Base-by-base conservation (phyloP, 2,113 vertebrate genomes). In the Dermatemys mawii region DNA sequence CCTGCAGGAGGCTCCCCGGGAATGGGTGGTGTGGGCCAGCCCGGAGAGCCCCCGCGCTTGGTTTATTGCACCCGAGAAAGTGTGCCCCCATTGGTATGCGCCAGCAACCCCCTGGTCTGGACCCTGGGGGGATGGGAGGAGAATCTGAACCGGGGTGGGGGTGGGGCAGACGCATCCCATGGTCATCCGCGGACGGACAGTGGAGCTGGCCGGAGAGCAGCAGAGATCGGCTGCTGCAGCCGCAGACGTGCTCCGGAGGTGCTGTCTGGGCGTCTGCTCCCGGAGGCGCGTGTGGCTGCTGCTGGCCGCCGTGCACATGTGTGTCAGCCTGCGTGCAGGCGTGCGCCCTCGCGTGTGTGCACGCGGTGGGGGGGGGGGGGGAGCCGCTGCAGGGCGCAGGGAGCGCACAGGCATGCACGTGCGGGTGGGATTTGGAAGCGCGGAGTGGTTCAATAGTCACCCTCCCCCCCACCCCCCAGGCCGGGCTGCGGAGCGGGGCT, bases 171-270 rank as follows among this genome's bases (percentile, higher is more conserved):
- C 44, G 17, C 93, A 95, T 94, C 94, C 92, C 93, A 89, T 88
- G 90, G 93, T 93, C 95, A 96, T 93, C 95, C 90, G 91, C 91
- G 97, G 95, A 96, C 89, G 53, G 90, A 80, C 93, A 87, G 96
- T 80, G 93, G 87, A 88, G 85, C 35, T 91, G 90, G 84, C 89
- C 86, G 86, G 92, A 80, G 85, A 95, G 92, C 94, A 86, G 94
- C 88, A 92, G 84, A 95, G 95, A 96, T 95, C 96, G 93, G 95
- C 90, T 79, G 86, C 94, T 95, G 96, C 96, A 95, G 95, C 93
- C 79, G 87, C 91, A 87, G 94, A 88, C 79, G 8, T 26, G 95
- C 70, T 91, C 0, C 0, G 80, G 90, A 97, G 89, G 93, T 73
- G 94, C 94, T 93, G 91, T 85, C 94, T 94, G 91, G 82, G 86